Base-by-base conservation (phyloP, 2,797 vertebrate genomes). In the Scleropages formosus region DNA sequence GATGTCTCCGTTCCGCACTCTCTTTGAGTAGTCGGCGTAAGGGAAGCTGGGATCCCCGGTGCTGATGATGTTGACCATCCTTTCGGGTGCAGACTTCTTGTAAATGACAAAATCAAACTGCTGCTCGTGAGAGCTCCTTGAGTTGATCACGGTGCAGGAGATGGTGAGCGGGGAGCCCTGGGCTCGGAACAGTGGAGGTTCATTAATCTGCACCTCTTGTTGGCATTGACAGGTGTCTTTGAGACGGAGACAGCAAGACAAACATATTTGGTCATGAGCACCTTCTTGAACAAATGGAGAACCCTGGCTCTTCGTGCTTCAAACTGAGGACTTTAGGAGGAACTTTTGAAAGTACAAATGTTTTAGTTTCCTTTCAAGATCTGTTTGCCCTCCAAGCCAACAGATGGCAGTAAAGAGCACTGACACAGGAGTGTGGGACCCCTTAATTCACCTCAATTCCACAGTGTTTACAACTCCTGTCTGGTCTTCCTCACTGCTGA, bases 101-200 rank as follows among this genome's bases (percentile, higher is more conserved):
- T 0, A 74, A 1, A 90, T 0, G 1, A 44, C 80, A 78, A 90
- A 91, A 15, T 87, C 4, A 78, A 93, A 92, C 0, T 82, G 3
- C 58, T 90, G 87, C 0, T 0, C 0, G 0, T 4, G 0, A 0
- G 4, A 0, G 0, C 2, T 44, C 7, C 0, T 0, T 15, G 90
- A 88, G 27, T 90, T 90, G 1, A 81, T 92, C 49, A 85, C 84
- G 7, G 80, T 88, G 86, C 93, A 94, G 80, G 82, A 85, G 69
- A 94, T 88, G 75, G 80, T 83, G 75, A 91, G 83, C 0, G 31
- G 62, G 22, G 82, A 77, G 62, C 85, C 90, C 16, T 80, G 80
- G 10, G 88, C 84, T 0, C 92, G 89, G 59, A 90, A 91, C 78
- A 94, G 82, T 59, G 92, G 92, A 9, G 93, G 92, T 0, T 79